These are phyloP conservation scores for Anguilla megastoma DNA, from an alignment of 2,797 vertebrate species.

Conservation along the genomic window DNA sequence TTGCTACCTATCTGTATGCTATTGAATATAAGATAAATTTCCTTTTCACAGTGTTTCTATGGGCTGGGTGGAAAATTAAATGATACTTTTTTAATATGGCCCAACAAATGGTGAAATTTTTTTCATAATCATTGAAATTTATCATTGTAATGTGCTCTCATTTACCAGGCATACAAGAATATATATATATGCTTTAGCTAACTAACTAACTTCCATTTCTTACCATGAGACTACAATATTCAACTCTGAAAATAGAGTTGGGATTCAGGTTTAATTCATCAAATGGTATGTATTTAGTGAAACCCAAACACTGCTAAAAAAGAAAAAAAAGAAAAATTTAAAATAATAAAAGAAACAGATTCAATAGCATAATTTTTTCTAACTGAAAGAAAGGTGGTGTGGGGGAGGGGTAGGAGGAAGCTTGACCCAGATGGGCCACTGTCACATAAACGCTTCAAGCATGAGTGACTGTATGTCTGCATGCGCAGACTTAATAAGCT, in stretches of 20 bases:
- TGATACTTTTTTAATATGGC: too few relatives aligned
- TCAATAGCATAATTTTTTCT: neutral
- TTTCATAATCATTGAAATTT: too few relatives aligned
- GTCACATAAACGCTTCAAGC: neutral
- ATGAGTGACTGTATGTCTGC: neutral
- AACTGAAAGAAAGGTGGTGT: neutral
- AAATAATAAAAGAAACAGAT: neutral
- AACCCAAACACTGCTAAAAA: neutral
- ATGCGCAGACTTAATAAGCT: neutral
- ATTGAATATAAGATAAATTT: too few relatives aligned
- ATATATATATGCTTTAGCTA: too few relatives aligned
- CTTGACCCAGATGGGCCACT: neutral
- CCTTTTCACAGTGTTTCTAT: too few relatives aligned
- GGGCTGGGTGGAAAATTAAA: too few relatives aligned
- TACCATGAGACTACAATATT: neutral
- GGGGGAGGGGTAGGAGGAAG: neutral
- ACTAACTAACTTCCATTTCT: neutral
- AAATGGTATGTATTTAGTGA: neutral
- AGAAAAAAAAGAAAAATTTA: neutral
- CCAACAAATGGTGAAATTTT: too few relatives aligned
- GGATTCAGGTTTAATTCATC: neutral
- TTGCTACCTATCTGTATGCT: too few relatives aligned
- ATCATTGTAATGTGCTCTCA: too few relatives aligned
- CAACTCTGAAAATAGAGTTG: neutral
- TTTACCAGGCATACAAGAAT: too few relatives aligned